Evolutionary conservation across 2,888 invertebrate species (phyloP), one percentile per base, ranked within the genome.

Genomic region (Acrobasis repandana): DNA sequence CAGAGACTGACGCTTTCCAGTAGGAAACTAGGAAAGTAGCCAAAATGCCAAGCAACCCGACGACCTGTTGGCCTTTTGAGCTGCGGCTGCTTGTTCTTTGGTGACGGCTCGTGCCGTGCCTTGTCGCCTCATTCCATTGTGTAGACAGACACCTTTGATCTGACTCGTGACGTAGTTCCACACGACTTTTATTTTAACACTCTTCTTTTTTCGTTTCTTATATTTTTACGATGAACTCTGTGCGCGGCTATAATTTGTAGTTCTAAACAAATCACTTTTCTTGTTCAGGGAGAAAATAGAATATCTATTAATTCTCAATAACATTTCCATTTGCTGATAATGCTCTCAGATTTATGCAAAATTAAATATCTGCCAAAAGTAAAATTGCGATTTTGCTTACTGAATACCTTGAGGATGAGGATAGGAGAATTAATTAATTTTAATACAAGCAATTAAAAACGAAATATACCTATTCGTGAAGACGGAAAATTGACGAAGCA

Each of bases 151-250:
- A 67, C 65, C 68, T 73, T 73, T 72, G 66, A 72, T 69, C 68
- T 67, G 58, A 47, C 49, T 64, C 61, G 63, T 61, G 61, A 63
- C 61, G 49, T 65, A 36, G 60, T 54, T 64, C 61, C 52, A 62
- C 61, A 61, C 61, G 63, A 36, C 56, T 11, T 56, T 58, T 56
- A 61, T 57, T 54, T 65, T 57, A 50, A 67, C 65, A 14, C 14
- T 43, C n/a, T 60, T 57, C 59, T 63, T 56, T 61, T 63, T 60
- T 57, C 59, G 63, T 56, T 61, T 63, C 59, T 66, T 70, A 70
- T 74, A 66, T 73, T 71, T 69, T 66, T 64, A 61, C 62, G 56
- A 61, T 63, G 68, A 76, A 70, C 73, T 76, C 2, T 28, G 28
- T 6, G 28, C 28, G 74, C 73, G 11, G 33, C 28, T 9, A n/a